Evolutionary conservation across 1,140 invertebrate genomes (phyloP).

Genomic region (Platyura marginata): DNA sequence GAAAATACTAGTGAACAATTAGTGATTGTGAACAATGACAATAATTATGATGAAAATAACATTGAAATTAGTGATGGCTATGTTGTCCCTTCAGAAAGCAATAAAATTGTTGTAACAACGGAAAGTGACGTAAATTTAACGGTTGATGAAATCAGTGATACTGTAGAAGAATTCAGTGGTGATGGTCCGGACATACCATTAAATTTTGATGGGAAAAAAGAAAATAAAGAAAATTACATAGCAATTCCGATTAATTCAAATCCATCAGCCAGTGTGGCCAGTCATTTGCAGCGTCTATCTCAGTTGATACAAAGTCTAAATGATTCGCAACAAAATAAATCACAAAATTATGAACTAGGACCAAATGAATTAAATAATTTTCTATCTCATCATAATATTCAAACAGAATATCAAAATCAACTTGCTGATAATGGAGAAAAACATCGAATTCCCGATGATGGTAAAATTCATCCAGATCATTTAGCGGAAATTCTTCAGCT

Average conservation of each 20-base stretch:
- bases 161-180: conserved; percentile 5
- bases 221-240: background rate
- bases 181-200: conserved; percentile 2
- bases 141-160: background rate
- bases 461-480: conserved; percentile 1
- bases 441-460: background rate
- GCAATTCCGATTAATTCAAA: conserved; percentile 5
- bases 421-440: conserved; percentile 7
- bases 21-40: conserved; percentile 6
- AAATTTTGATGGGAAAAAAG: background rate
- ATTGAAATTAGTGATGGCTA: conserved; percentile 1
- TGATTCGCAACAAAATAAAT: conserved; percentile 12
- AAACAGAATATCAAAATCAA: conserved; percentile 15
- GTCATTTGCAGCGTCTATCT: conserved; percentile 19
- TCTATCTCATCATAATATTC: conserved; percentile 20
- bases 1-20: conserved; percentile 14
- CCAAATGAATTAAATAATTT: conserved; percentile 23
- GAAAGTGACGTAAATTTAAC: background rate
- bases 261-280: conserved; percentile 17
- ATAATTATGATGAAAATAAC: conserved; percentile 1
- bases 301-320: conserved; percentile 23
- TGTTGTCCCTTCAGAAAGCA: background rate
- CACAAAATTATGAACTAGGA: conserved; percentile 14
- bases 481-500: conserved; percentile 1
- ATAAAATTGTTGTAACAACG: no score